Percentiles rank a stretch among this genome's conserved stretches.
These are phyloP conservation scores for Poecilus cupreus DNA, from an alignment of 2,888 invertebrate species.

Conservation along the genomic window DNA sequence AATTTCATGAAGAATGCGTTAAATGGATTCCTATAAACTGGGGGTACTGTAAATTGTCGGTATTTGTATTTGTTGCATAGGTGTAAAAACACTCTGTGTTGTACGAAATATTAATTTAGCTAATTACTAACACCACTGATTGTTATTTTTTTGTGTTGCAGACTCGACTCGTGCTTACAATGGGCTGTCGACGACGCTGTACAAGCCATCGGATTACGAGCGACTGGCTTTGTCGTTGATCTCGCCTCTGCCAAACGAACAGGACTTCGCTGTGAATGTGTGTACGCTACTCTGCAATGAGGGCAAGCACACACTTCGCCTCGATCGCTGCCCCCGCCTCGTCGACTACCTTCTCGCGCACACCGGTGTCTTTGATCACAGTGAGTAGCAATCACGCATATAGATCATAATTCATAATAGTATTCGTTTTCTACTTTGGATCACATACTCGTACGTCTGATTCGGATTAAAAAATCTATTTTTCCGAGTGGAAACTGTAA, in stretches of 20 bases:
- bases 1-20: too few species aligned
- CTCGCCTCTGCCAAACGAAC: constrained; percentile 98
- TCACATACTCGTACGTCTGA: too few species aligned
- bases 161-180: constrained; percentile 79
- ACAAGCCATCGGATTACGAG: constrained; percentile 86
- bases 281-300: constrained; percentile 97
- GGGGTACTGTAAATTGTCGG: too few species aligned
- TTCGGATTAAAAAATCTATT: too few species aligned
- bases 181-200: constrained; percentile 81
- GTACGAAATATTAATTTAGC: too few species aligned
- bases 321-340: constrained; percentile 90
- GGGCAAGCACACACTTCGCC: constrained; percentile 89
- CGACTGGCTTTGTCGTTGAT: constrained; percentile 92
- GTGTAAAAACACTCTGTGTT: too few species aligned
- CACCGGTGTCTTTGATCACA: constrained; percentile 93
- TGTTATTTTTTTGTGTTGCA: constrained; percentile 67
- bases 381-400: constrained; percentile 78
- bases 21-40: too few species aligned
- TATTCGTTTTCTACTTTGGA: too few species aligned
- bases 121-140: too few species aligned
- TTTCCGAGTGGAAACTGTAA: too few species aligned
- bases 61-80: too few species aligned
- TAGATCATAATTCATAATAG: too few species aligned
- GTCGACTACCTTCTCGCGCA: constrained; percentile 94
- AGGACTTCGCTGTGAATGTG: constrained; percentile 98